A percentile compares a stretch with the other conserved stretches of the same genome.
These are phyloP conservation scores for Tachuris rubrigastra DNA, from an alignment of 2,113 vertebrate genomes.

Conservation along the genomic window DNA sequence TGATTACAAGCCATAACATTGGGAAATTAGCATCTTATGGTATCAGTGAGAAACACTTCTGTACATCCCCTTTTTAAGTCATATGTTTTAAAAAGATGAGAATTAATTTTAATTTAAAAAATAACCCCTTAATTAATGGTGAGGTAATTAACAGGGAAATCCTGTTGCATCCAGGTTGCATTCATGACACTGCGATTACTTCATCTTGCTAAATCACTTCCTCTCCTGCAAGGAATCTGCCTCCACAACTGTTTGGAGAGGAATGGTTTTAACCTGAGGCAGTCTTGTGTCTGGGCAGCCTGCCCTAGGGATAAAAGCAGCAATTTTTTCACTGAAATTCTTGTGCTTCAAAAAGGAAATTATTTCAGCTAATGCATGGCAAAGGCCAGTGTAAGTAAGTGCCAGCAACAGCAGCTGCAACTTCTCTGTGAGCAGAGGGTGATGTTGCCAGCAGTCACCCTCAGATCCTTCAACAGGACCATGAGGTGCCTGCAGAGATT, in stretches of 20 bases:
- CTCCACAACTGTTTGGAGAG: not conserved
- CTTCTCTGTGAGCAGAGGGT: not conserved
- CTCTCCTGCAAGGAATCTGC: not conserved
- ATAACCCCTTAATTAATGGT: not conserved
- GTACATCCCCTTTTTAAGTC: not conserved
- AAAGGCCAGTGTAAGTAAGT: not conserved
- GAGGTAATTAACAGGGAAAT: slow-evolving; percentile 10
- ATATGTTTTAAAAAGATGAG: not conserved
- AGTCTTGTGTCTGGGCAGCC: not conserved
- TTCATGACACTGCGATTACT: not conserved
- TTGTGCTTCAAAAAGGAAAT: not conserved
- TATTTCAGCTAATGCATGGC: not conserved
- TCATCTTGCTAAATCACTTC: not conserved
- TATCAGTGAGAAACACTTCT: not conserved
- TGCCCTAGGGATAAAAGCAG: not conserved
- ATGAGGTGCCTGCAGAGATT: not conserved
- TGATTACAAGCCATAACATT: slow-evolving; percentile 21
- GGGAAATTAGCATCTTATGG: slow-evolving; percentile 37
- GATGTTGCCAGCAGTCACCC: not conserved
- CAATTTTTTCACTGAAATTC: not conserved
- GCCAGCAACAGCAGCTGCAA: not conserved
- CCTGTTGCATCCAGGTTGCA: too few species aligned
- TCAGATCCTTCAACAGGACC: not conserved
- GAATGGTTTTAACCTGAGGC: not conserved
- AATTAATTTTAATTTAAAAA: not conserved